Conservation (phyloP, 2,888 invertebrate species). For the Ochropleura leucogaster region DNA sequence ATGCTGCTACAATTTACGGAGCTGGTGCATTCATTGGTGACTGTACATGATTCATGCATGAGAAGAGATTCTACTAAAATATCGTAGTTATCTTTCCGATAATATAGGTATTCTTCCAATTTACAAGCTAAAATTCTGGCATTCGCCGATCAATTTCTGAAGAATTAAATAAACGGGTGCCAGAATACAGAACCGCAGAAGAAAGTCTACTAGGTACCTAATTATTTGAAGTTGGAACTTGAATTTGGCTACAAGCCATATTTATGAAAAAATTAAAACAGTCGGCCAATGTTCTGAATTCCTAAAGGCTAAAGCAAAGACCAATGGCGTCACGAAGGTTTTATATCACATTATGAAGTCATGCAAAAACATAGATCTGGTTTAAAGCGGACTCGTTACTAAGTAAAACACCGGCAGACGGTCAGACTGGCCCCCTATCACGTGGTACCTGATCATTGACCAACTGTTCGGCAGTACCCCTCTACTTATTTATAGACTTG, state of each 20-base stretch:
- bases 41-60: not conserved
- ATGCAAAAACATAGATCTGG: not conserved
- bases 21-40: not conserved
- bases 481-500: conserved; percentile 58
- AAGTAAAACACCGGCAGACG: conserved; percentile 16
- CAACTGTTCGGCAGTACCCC: conserved; percentile 38
- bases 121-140: not conserved
- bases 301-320: not conserved
- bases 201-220: not conserved
- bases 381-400: not conserved
- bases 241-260: no score
- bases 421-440: conserved; percentile 15
- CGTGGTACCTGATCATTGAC: conserved; percentile 23
- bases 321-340: not conserved
- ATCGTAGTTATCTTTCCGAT: not conserved
- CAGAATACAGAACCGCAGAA: not conserved
- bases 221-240: not conserved
- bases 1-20: conserved; percentile 31
- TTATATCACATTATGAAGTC: not conserved
- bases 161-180: not conserved
- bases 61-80: not conserved
- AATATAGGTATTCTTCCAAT: not conserved
- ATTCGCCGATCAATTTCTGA: not conserved
- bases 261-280: not conserved
- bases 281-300: not conserved